Base-by-base conservation (phyloP, 1,140 invertebrate genomes). In the Cotesia vestalis region DNA sequence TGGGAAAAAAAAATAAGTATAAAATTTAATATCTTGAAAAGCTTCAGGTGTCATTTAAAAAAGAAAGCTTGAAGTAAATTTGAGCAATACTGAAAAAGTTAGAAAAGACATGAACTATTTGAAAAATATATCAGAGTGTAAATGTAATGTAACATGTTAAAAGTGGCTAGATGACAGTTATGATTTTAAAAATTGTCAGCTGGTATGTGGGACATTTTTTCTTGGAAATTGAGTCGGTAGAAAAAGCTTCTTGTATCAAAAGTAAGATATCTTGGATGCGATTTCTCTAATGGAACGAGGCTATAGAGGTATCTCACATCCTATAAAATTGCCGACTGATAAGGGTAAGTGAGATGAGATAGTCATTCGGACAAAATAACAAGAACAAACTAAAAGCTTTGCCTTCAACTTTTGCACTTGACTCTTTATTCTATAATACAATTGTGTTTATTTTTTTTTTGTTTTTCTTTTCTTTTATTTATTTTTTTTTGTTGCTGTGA, bases 211-310 rank as follows among this genome's bases (percentile, higher is more conserved):
- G 46, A 64, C 69, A 71, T 71, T 63, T 71, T 71, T 71, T 61
- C 27, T 27, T 63, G 46, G 27, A 63, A 40, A 64, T 64, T 27
- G 60, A 71, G 60, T 71, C 52, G 35, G 40, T 5, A 12, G 51
- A 63, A 64, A 64, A 27, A 14, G 61, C 38, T 36, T 52, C 38
- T 60, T 1, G 17, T 59, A 17, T 53, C 60, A 70, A 20, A 35
- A 40, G 51, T 6, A 34, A 62, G 59, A 70, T 62, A 46, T 46
- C 40, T 40, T 66, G 63, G 53, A 66, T 60, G 59, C 66, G 60
- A 74, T 74, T 63, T 64, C 36, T 71, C 66, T 71, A 71, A 74
- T 68, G 73, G 51, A 59, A 75, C 69, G 34, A 55, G 66, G 36
- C 53, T 36, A 46, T 52, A 67, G 61, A 63, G 51, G 46, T 40